These are phyloP conservation scores for Gila robusta DNA, from an alignment of 2,797 vertebrate genomes.

Conservation along the genomic window DNA sequence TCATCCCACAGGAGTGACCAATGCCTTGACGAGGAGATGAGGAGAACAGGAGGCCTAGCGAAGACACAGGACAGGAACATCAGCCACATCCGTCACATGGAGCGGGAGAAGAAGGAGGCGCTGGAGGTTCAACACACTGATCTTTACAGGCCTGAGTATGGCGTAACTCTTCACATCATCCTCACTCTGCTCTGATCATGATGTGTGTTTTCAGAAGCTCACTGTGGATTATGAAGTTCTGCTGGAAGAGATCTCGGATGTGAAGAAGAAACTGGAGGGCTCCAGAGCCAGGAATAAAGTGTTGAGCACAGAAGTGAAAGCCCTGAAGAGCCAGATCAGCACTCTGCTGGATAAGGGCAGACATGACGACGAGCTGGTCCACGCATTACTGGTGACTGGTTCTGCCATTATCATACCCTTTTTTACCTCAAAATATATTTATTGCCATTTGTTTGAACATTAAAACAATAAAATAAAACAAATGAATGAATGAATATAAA, in stretches of 20 bases:
- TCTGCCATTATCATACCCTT: not conserved
- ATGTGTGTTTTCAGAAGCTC: constrained; percentile 79
- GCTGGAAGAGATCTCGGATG: constrained; percentile 81
- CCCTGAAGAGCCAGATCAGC: constrained; percentile 82
- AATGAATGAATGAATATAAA: too few relatives aligned
- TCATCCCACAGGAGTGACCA: constrained; percentile 67
- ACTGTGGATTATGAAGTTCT: constrained; percentile 79
- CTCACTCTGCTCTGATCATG: not conserved
- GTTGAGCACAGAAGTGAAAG: constrained; percentile 84
- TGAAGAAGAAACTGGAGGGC: constrained; percentile 85
- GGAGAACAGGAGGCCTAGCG: constrained; percentile 63
- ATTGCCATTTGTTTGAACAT: too few relatives aligned
- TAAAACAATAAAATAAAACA: too few relatives aligned
- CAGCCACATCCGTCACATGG: constrained; percentile 83
- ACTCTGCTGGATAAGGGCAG: constrained; percentile 89
- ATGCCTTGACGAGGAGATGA: constrained; percentile 72
- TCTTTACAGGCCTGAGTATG: not conserved
- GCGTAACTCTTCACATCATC: not conserved
- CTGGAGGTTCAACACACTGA: constrained; percentile 79
- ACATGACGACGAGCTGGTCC: constrained; percentile 89
- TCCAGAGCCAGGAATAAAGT: constrained; percentile 85
- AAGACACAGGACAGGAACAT: constrained; percentile 86
- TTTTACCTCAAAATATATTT: too few relatives aligned
- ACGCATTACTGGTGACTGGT: constrained; percentile 85
- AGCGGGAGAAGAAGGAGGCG: constrained; percentile 87